Base-by-base conservation (phyloP, 2,113 vertebrate genomes). In the Edolisoma coerulescens region DNA sequence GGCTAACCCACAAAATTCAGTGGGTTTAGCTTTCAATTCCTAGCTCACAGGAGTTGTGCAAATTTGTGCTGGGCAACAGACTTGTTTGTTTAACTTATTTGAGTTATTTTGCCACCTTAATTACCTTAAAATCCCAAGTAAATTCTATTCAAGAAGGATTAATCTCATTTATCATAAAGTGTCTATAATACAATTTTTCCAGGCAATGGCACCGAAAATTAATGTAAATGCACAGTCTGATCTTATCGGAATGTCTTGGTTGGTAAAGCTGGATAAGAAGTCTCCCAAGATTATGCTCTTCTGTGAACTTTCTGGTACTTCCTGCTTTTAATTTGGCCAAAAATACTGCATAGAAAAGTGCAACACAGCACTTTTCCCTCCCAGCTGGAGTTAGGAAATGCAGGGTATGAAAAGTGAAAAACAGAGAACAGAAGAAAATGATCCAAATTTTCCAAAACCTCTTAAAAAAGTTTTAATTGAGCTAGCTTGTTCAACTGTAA, bases 251-350 rank as follows among this genome's bases (percentile, higher is more conserved):
- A 80, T 73, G 19, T 77, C 22, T 85, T 86, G 10, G 30, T 93
- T 45, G 85, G n/a, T 82, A 89, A 85, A 85, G 37, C 37, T 92
- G 54, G 64, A 59, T 63, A 84, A 70, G 47, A 74, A 89, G 57
- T 63, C 71, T 96, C 56, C 71, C 59, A 94, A 67, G 45, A 94
- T 76, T 70, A 80, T 47, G 14, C 44, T 84, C 13, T 75, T 80
- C 57, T 71, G 56, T 96, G 75, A 96, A 90, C 85, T 90, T 92
- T 94, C 71, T 88, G 63, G 35, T 96, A 88, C 93, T 86, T 94
- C 91, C 87, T 90, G 67, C 50, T 92, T 93, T 94, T 92, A 91
- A 77, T 86, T 80, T 92, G 54, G 42, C 39, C 22, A 86, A 92
- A 95, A 90, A 56, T 54, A 81, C 71, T 91, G 47, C 59, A 59